phyloP scores from a whole-genome alignment of 2,888 invertebrate genomes.

The Eupithecia centaureata region DNA sequence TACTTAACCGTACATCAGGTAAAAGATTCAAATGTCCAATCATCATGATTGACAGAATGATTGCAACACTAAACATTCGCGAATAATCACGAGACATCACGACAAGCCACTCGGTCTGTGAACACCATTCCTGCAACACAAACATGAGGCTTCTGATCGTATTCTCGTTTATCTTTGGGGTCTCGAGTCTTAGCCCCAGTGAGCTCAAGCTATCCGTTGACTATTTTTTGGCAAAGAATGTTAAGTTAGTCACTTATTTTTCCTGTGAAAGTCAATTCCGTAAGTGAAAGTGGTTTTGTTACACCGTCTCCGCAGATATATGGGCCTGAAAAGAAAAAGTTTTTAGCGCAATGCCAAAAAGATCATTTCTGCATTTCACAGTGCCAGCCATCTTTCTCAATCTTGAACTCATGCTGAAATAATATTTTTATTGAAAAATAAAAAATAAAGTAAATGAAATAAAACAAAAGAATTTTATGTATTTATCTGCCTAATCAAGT shows the following conservation, averaged over 20 bases:
- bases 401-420: no score
- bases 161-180: conserved; percentile 12
- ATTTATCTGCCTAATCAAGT: no score
- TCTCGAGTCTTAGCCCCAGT: conserved; percentile 28
- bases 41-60: conserved; percentile 50
- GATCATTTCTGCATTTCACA: no score
- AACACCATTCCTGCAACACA: conserved; percentile 6
- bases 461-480: no score
- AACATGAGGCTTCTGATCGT: conserved; percentile 27
- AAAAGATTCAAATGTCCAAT: conserved; percentile 31
- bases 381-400: no score
- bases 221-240: conserved; percentile 55
- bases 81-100: conserved; percentile 26
- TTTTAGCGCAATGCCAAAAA: no score
- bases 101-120: conserved; percentile 18
- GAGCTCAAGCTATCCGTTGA: conserved; percentile 48
- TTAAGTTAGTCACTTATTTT: conserved; percentile 56
- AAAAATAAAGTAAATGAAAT: no score
- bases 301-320: neutral
- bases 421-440: no score
- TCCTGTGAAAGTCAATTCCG: conserved; percentile 54
- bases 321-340: no score
- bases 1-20: neutral
- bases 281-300: conserved; percentile 45
- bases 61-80: conserved; percentile 19